Base-by-base conservation (phyloP, 1,140 invertebrate genomes). In the Caenorhabditis latens region DNA sequence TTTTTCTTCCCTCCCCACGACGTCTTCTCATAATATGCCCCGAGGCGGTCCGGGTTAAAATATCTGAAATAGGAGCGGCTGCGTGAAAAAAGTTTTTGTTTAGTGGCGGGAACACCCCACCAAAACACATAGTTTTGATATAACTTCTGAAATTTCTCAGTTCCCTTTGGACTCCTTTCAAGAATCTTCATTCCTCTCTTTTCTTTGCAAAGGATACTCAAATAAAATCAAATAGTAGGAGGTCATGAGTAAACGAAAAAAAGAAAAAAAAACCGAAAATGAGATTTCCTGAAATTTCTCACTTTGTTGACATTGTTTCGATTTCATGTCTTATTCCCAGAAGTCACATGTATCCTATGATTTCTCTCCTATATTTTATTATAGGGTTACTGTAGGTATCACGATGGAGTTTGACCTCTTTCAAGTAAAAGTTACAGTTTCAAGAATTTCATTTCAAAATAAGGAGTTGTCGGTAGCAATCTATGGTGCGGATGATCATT, bases 261-360 rank as follows among this genome's bases (percentile, higher is more conserved):
- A 50, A 79, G 53, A 79, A 53, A 6, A 24, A 79, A n/a, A 24
- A 50, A 79, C 14, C 16, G 46, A 43, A 71, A 71, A 71, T 46
- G 65, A 71, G 53, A 79, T 79, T 79, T 79, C 71, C 71, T 43
- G 46, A 53, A 46, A 53, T 53, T 16, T 16, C 16, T 53, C 32
- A 40, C 40, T 79, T 50, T 79, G 71, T 79, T 79, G 71, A 79
- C 71, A 50, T 79, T 79, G 71, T 79, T 79, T 79, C 71, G 71
- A 79, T 79, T 79, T 79, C 71, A 63, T 63, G 24, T 21, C 32
- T 9, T 11, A 21, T 13, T 32, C 32, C 32, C 9, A 21, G 16
- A 4, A 63, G 61, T 63, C 61, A 63, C 61, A 63, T 63, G 61
- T 7, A 40, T 32, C 11, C 2, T 24, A 19, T 2, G n/a, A 58